Evolutionary conservation across 2,888 invertebrate species (phyloP), one percentile per base, ranked within the genome.

Genomic region (Sinopyrophorus schimmeli): DNA sequence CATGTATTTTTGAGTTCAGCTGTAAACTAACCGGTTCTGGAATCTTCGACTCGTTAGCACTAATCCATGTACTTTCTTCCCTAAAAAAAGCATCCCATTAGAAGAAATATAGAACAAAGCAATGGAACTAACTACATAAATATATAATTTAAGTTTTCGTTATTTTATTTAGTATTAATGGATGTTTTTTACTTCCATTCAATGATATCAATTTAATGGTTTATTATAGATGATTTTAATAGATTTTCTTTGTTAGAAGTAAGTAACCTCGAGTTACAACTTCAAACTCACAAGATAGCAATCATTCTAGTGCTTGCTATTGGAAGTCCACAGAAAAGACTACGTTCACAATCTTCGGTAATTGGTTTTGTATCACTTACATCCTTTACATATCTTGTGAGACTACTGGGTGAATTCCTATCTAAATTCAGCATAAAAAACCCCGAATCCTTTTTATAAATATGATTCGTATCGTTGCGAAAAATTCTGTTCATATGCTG

Each of bases 281-380:
- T 38, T 23, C 37, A 35, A 27, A 38, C 37, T 38, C 37, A 38
- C 37, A 38, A 38, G 24, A 26, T 38, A 26, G 40, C 21, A 21
- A 42, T 32, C 5, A 42, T 21, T 37, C 27, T 43, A 18, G 35
- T 28, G 20, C 27, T 37, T 35, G 17, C 35, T 35, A 35, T 4
- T 9, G 71, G 72, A 24, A 72, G 47, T n/a, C 71, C 72, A 55
- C 71, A 72, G 9, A 62, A 60, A 17, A 69, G 49, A 49, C 63
- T 64, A 18, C 59, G 55, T 10, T 65, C 42, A 51, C 71, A 71
- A 47, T 69, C 68, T 5, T 63, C 60, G 6, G 54, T 41, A 16
- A 69, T 28, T 1, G 65, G 47, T 40, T 41, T 54, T 5, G 61
- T 60, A 12, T 61, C 58, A 7, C 32, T 47, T 9, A 70, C 31